These are phyloP conservation scores for Limonius californicus DNA, from an alignment of 1,140 invertebrate genomes.

Conservation along the genomic window DNA sequence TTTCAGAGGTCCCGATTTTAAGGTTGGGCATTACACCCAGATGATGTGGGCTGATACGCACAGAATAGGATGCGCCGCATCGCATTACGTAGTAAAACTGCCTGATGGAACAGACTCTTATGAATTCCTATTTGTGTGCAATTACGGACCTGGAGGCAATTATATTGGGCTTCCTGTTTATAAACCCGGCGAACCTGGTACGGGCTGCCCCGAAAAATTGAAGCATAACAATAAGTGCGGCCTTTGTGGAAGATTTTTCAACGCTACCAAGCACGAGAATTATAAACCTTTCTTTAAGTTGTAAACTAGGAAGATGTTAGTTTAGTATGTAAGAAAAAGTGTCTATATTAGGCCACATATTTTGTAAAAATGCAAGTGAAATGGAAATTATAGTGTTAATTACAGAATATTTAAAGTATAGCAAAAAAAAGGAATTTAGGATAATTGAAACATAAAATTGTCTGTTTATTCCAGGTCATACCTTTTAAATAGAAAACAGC, in stretches of 20 bases:
- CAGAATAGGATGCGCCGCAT: constrained; percentile 36
- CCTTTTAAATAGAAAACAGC: no score
- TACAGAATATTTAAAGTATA: no score
- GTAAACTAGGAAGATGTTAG: no score
- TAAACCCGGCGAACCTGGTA: constrained; percentile 26
- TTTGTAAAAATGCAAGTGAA: no score
- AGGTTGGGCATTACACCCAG: constrained; percentile 42
- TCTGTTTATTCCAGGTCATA: no score
- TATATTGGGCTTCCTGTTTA: constrained; percentile 36
- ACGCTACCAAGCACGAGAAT: neutral
- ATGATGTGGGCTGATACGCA: constrained; percentile 38
- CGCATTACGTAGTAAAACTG: constrained; percentile 30
- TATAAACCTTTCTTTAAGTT: neutral
- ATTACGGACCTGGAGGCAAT: constrained; percentile 42
- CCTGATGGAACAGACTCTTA: constrained; percentile 27
- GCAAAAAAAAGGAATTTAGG: no score
- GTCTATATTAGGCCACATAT: no score
- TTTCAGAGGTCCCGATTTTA: constrained; percentile 27
- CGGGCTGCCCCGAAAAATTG: constrained; percentile 23
- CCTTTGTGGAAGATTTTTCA: constrained; percentile 25
- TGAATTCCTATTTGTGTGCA: constrained; percentile 38
- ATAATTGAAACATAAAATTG: no score
- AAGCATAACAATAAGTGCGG: constrained; percentile 29
- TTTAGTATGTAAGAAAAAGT: no score
- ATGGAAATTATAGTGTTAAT: no score